Base-by-base conservation (phyloP, 2,888 invertebrate species). In the Cantharis flavilabris region DNA sequence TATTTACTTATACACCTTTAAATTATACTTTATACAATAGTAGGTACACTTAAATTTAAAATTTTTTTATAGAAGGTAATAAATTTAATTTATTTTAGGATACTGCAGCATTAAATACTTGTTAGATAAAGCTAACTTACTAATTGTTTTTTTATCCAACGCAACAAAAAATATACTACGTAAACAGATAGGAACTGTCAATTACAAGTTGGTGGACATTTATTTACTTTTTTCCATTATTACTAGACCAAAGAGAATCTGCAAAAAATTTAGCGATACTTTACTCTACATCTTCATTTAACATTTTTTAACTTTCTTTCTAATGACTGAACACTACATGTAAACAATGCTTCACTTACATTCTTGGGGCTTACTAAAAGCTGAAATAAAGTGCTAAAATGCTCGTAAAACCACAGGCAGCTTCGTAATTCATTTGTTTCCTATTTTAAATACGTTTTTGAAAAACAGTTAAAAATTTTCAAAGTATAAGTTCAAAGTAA, bases 1-100 rank as follows among this genome's bases (percentile, higher is more conserved):
- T 84, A 84, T 85, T 85, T 84, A 85, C 84, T 84, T 82, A 78
- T 78, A 81, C 83, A 84, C 83, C 83, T 83, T 82, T 83, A 83
- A 83, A 76, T 73, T 78, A 70, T 73, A 73, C 73, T 76, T 78
- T 78, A 78, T 73, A 30, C 49, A 33, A 33, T 69, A 23, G 70
- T 16, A 70, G 33, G 28, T 70, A 30, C 16, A 30, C 26, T 65
- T 14, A 70, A 28, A 70, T 70, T 28, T n/a, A 67, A 23, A 67
- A n/a, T 23, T 67, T 13, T 20, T 67, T 20, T 23, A 67, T 67
- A 26, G 26, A 23, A 67, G 20, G 20, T 20, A 67, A 67, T 67
- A 67, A 67, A 67, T 67, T 67, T 67, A 23, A 26, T 67, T 67
- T 67, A 20, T 67, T 67, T 67, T 26, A 67, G 49, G 49, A 49